Evolutionary conservation across 35 echinoderm and acorn worm species (phyloP), one percentile per base, ranked within the genome.

Genomic region (Apostichopus californicus): DNA sequence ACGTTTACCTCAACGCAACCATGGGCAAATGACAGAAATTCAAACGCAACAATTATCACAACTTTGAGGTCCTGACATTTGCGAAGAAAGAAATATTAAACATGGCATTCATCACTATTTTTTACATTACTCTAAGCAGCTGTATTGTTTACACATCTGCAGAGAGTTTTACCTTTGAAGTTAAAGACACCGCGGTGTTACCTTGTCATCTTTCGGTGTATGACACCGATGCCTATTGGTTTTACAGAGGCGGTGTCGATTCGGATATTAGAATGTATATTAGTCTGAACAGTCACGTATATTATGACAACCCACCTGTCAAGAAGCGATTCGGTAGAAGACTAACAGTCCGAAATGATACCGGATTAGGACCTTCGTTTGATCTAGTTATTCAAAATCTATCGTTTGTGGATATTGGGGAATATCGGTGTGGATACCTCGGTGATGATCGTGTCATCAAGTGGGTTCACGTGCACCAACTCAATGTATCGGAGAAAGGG

Each of bases 401-500:
- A 79, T 91, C 89, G 77, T 91, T 78, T 60, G 6, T 54, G 53
- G 89, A 91, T 77, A 91, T 77, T 7, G 73, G 89, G 6, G 89
- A 91, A 79, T 91, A 91, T 59, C 71, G 89, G 3, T 91, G 89
- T 79, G 89, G 89, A 20, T 91, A 78, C 79, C 55, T 78, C 18
- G 89, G 18, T n/a, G 70, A 78, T 5, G 73, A 91, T 10, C 71
- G 59, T 17, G 14, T 77, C 54, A 55, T 91, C 17, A 28, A 77
- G 9, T 91, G 89, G 89, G 89, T 91, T 1, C 70, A 91, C 9
- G 77, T 77, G 8, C 77, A 91, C 52, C 77, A 78, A 6, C 18
- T 91, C 46, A 91, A 91, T 79, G 89, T 91, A n/a, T 78, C 89
- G 5, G 89, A 91, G 59, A n/a, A n/a, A 25, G 72, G 77, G n/a